phyloP scores from a whole-genome alignment of 2,888 invertebrate species.

The Belgica antarctica region DNA sequence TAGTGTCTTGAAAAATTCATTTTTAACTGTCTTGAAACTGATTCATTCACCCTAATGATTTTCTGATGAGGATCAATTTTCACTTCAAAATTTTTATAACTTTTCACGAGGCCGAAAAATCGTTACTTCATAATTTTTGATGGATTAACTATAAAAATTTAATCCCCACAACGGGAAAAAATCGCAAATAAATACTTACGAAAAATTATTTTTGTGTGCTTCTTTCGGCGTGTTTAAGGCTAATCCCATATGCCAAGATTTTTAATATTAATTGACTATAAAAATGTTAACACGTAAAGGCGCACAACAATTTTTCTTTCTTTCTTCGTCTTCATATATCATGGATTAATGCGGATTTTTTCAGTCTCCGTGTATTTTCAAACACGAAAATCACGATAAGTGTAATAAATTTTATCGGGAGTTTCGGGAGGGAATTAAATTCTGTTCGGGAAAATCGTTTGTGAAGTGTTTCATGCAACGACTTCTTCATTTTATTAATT shows the following conservation, averaged over 20 bases:
- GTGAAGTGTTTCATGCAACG: neutral
- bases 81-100: too few species aligned
- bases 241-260: slow-evolving; percentile 44
- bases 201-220: slow-evolving; percentile 36
- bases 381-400: slow-evolving; percentile 39
- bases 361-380: slow-evolving; percentile 13
- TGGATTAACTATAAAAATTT: slow-evolving; percentile 42
- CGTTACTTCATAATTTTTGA: too few species aligned
- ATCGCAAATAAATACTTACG: slow-evolving; percentile 37
- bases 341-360: slow-evolving; percentile 42
- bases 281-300: slow-evolving; percentile 43
- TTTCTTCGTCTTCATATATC: slow-evolving; percentile 37
- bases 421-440: slow-evolving; percentile 23
- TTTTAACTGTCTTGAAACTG: too few species aligned
- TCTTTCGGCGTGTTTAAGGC: slow-evolving; percentile 38
- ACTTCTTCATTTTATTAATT: neutral
- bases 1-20: too few species aligned
- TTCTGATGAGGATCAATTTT: too few species aligned
- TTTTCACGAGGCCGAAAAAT: slow-evolving; percentile 11
- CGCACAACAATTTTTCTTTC: neutral
- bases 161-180: slow-evolving; percentile 19
- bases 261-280: slow-evolving; percentile 44
- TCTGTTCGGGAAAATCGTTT: slow-evolving; percentile 25
- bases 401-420: slow-evolving; percentile 43
- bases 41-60: too few species aligned